Base-by-base conservation (phyloP, 2,797 vertebrate genomes). In the Dendrocincla fuliginosa region DNA sequence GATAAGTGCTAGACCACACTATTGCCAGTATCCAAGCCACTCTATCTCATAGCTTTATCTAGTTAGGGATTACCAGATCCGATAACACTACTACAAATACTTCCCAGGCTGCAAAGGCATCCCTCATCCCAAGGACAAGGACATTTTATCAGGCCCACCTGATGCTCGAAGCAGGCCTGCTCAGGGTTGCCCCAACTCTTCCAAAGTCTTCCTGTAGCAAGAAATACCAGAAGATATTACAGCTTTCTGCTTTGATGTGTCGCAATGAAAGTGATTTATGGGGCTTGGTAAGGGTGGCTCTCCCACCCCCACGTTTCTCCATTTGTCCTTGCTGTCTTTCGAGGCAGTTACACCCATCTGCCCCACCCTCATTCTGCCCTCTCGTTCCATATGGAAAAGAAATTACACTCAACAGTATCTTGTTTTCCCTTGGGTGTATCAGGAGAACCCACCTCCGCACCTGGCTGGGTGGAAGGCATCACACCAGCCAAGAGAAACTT, bases 1-100 rank as follows among this genome's bases (percentile, higher is more conserved):
- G 53, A 1, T 7, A 44, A 2, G 4, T 2, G 2, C 32, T 35
- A 28, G 28, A 16, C 13, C 56, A 41, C 0, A 0, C 19, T 35
- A 1, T 11, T 76, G 61, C 56, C 68, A 24, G 35, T 10, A 23
- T 22, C 74, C 87, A 19, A 95, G 57, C 30, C 37, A 65, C 39
- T 64, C 59, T n/a, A 59, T 75, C 88, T 84, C 4, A 1, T 5
- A 35, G 46, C 37, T 82, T 70, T 33, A 59, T 44, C 41, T 87
- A 37, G 69, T 68, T 81, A 60, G 41, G 52, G 44, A 73, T 90
- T 89, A 53, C 52, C 84, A 69, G 67, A 61, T 37, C 80, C 7
- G 73, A 16, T 33, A 61, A 24, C 37, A 55, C 24, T 11, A 18
- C 53, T 50, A 35, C 35, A 57, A 35, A 39, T 49, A 60, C 25